Conservation (phyloP, 64 coral and sea anemone genomes). For the Pocillopora verrucosa region DNA sequence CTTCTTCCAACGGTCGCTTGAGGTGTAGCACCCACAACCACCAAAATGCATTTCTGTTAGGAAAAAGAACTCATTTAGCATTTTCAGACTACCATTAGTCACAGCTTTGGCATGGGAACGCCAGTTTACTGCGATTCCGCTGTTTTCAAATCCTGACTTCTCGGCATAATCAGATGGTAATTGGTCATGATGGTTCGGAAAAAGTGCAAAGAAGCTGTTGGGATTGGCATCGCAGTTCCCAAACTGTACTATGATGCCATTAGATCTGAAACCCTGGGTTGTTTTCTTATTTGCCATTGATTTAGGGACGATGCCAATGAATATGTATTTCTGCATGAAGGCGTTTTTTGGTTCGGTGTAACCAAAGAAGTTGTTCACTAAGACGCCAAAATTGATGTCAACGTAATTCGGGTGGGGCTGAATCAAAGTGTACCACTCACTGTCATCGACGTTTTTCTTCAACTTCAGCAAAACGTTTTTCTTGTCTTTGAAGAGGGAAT, state of each 20-base stretch:
- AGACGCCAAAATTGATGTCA: not conserved
- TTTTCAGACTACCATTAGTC: not conserved
- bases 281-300: not conserved
- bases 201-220: slow-evolving; percentile 57
- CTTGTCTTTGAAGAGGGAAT: slow-evolving; percentile 43
- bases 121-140: slow-evolving; percentile 49
- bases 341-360: slow-evolving; percentile 28
- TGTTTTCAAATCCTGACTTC: not conserved
- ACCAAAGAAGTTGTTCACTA: slow-evolving; percentile 22
- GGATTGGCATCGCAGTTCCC: slow-evolving; percentile 60
- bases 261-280: slow-evolving; percentile 53
- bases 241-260: slow-evolving; percentile 16
- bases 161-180: not conserved
- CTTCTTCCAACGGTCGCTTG: slow-evolving; percentile 51
- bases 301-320: not conserved
- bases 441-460: slow-evolving; percentile 14
- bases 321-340: slow-evolving; percentile 50
- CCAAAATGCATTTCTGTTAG: slow-evolving; percentile 62
- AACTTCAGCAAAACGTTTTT: slow-evolving; percentile 57
- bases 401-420: not conserved
- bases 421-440: slow-evolving; percentile 55
- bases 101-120: not conserved
- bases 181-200: slow-evolving; percentile 50
- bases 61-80: slow-evolving; percentile 43
- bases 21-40: slow-evolving; percentile 59